Evolutionary conservation across 2,888 invertebrate genomes (phyloP).

Genomic region (Tillus elongatus): DNA sequence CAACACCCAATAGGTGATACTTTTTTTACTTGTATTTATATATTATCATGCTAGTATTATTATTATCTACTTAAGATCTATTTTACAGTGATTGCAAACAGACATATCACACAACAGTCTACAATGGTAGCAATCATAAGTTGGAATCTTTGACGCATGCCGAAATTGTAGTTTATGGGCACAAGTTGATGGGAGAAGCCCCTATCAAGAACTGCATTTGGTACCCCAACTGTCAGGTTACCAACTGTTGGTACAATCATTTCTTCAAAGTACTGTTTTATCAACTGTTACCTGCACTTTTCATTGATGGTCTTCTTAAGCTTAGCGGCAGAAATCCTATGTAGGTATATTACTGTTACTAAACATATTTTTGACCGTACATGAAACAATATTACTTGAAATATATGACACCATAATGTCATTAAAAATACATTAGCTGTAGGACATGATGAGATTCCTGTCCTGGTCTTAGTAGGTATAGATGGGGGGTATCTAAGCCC

Average conservation of each 20-base stretch:
- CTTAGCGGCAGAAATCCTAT: slow-evolving; percentile 60
- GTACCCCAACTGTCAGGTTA: slow-evolving; percentile 54
- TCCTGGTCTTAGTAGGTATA: no score
- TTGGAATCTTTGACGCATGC: slow-evolving; percentile 59
- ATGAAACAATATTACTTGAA: background rate
- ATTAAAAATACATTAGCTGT: background rate
- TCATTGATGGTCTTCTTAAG: slow-evolving; percentile 60
- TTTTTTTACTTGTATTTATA: no score
- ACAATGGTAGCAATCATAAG: slow-evolving; percentile 71
- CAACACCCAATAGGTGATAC: no score
- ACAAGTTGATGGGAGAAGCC: slow-evolving; percentile 42
- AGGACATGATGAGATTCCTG: no score
- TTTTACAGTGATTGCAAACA: no score
- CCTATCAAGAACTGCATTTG: slow-evolving; percentile 66
- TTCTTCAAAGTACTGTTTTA: slow-evolving; percentile 59
- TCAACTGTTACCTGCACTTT: slow-evolving; percentile 71
- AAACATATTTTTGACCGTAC: slow-evolving; percentile 1
- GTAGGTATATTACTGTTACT: slow-evolving; percentile 36
- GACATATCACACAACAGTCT: no score
- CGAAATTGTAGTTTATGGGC: slow-evolving; percentile 51
- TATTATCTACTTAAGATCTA: no score
- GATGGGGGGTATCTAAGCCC: no score
- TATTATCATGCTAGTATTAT: no score
- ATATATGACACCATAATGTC: background rate
- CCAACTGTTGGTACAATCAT: slow-evolving; percentile 51